Evolutionary conservation across 2,797 vertebrate species (phyloP), one percentile per base, ranked within the genome.

Genomic region (Crypturellus tataupa): DNA sequence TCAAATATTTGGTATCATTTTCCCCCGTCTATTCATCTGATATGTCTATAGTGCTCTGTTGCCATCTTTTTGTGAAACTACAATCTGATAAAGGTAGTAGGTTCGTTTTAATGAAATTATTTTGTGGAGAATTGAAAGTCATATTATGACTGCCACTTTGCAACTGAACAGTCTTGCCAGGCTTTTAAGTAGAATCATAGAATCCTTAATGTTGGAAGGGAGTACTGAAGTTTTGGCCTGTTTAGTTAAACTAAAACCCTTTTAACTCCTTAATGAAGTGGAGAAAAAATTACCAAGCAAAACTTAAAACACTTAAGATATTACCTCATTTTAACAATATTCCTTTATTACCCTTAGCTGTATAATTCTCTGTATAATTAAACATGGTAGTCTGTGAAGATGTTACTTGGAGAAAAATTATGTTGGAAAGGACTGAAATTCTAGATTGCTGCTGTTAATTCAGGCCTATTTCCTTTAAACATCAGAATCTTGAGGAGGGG

Each of bases 11-110:
- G 9, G 1, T 62, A 21, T 39, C 2, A 1, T 31, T 73, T 8
- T 2, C 10, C 5, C 3, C 1, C 1, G 5, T 5, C 5, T 9
- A 3, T 39, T 6, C 27, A 44, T 67, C 13, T 68, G 19, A 25
- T 63, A 68, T 63, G 12, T 86, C 18, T 44, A 5, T 46, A 67
- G 23, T 42, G 11, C 18, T 65, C 14, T 79, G 6, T 64, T 73
- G 39, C 12, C 10, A 37, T 68, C 31, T 65, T 46, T 75, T 71
- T 65, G 31, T 68, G n/a, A 85, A 68, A 73, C 27, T 2, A 0
- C 59, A 70, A 8, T 20, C 68, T 58, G 31, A 20, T 62, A 24
- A 33, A 63, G 33, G 8, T 19, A 37, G 35, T 24, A 7, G 46
- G 12, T 63, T 70, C 33, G 21, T 76, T 76, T 76, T 24, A 19